Evolutionary conservation across 2,113 vertebrate species (phyloP).

Genomic region (Sorex fumeus): DNA sequence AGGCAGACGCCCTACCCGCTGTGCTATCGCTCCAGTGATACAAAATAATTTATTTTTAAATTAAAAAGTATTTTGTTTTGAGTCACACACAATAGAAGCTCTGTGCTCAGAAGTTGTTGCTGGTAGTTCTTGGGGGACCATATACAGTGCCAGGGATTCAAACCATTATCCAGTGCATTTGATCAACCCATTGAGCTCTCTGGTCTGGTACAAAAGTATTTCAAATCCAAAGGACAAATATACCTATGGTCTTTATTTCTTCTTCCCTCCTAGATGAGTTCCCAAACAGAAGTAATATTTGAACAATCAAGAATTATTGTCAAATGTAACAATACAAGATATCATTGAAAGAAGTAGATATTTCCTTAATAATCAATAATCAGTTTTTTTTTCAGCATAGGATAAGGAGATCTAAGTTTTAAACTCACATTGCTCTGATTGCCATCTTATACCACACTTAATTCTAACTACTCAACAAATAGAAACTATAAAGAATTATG

Average conservation of each 20-base stretch:
- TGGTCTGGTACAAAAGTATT: neutral
- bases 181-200: too few relatives aligned
- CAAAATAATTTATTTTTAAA: too few relatives aligned
- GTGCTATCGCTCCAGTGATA: too few relatives aligned
- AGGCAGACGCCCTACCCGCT: too few relatives aligned
- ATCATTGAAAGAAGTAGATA: neutral
- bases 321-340: neutral
- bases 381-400: neutral
- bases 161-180: too few relatives aligned
- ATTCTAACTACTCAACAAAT: conserved; percentile 27
- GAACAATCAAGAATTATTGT: conserved; percentile 19
- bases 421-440: neutral
- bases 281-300: conserved; percentile 37
- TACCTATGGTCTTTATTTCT: neutral
- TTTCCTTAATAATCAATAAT: conserved; percentile 17
- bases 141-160: too few relatives aligned
- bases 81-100: too few relatives aligned
- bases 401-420: neutral
- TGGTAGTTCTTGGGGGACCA: too few relatives aligned
- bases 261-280: neutral
- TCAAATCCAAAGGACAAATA: conserved; percentile 11
- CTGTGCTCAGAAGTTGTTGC: too few relatives aligned
- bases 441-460: neutral
- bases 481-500: neutral
- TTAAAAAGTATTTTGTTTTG: too few relatives aligned